Conservation (phyloP, 1,140 invertebrate species). For the Meteorus sp. region DNA sequence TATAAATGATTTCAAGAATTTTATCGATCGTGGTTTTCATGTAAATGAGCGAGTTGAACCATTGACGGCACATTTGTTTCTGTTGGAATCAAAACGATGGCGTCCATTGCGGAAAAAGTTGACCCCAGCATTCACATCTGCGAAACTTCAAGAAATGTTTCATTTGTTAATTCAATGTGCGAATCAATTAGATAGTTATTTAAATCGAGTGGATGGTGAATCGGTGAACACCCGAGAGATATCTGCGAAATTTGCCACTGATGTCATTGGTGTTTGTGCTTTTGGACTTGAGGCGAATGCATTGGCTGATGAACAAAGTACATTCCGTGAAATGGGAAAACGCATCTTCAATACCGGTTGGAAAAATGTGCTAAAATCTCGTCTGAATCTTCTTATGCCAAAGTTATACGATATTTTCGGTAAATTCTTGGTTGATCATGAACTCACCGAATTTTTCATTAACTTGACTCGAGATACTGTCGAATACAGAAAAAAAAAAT, state of each 20-base stretch:
- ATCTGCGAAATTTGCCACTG: constrained; percentile 58
- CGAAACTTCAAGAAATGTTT: constrained; percentile 60
- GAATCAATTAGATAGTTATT: constrained; percentile 51
- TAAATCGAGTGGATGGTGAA: constrained; percentile 45
- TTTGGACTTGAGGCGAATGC: constrained; percentile 63
- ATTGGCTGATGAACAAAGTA: constrained; percentile 56
- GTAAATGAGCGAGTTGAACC: constrained; percentile 45
- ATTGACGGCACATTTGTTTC: constrained; percentile 44
- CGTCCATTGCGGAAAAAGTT: constrained; percentile 29
- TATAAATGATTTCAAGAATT: constrained; percentile 58
- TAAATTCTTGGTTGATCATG: constrained; percentile 16
- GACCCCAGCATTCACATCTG: constrained; percentile 55
- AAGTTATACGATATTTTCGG: constrained; percentile 30
- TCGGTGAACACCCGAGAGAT: constrained; percentile 59
- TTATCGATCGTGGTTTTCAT: constrained; percentile 48
- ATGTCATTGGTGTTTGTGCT: constrained; percentile 61
- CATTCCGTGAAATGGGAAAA: constrained; percentile 54
- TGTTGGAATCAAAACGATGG: constrained; percentile 32
- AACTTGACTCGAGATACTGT: constrained; percentile 59
- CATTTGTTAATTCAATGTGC: constrained; percentile 47
- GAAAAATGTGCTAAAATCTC: neutral
- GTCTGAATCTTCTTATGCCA: constrained; percentile 19
- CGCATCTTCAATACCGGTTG: constrained; percentile 9
- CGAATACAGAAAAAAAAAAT: constrained; percentile 54
- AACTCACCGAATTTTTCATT: constrained; percentile 52